Percentiles rank a stretch among this genome's conserved stretches.
Conservation (phyloP, 2,888 invertebrate genomes). For the Polydrusus cervinus region DNA sequence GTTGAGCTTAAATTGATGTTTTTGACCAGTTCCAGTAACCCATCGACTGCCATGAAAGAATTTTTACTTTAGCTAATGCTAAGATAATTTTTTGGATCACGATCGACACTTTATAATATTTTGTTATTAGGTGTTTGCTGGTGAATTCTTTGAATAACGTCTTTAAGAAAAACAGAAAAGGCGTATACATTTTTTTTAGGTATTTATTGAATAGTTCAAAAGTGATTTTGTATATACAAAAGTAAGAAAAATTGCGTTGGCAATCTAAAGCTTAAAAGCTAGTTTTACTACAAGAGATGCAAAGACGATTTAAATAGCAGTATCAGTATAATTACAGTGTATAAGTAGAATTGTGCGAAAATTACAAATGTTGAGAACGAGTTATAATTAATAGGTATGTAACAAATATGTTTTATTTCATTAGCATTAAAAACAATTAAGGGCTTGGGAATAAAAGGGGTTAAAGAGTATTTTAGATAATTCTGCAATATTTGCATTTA, state of each 20-base stretch:
- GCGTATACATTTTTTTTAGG: constrained; percentile 2
- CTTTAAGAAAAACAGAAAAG: neutral
- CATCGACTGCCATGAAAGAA: no score
- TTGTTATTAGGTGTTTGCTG: no score
- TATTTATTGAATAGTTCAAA: constrained; percentile 48
- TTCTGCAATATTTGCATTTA: no score
- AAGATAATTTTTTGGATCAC: no score
- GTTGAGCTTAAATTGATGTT: no score
- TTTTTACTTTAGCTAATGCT: no score
- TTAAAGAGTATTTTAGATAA: no score
- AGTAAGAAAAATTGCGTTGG: constrained; percentile 56
- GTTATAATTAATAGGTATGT: neutral
- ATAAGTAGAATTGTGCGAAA: constrained; percentile 14
- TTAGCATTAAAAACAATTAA: neutral
- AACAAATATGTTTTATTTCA: neutral
- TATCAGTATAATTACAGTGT: neutral
- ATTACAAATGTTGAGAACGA: neutral
- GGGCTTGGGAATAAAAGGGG: no score
- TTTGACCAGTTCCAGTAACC: no score
- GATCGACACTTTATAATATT: no score
- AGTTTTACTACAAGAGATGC: constrained; percentile 11
- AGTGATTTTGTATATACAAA: constrained; percentile 57
- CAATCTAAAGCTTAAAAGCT: constrained; percentile 14
- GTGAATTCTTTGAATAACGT: neutral
- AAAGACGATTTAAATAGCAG: constrained; percentile 6